Percentiles rank a stretch among this genome's conserved stretches.
Evolutionary conservation across 2,888 invertebrate species (phyloP).

Genomic region (Leptopilina drosophilae): DNA sequence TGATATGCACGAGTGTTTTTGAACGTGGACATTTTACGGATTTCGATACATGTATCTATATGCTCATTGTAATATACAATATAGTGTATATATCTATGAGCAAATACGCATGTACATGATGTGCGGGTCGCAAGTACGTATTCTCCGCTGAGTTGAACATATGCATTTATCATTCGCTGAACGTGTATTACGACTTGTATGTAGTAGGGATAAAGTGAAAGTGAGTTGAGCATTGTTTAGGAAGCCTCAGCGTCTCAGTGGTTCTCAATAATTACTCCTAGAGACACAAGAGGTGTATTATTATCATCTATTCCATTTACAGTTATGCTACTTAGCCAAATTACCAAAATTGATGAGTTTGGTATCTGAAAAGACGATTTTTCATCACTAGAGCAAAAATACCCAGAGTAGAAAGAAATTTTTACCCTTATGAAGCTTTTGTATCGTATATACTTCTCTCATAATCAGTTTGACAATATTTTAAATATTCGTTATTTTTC

Average conservation of each 20-base stretch:
- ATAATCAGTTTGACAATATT: no score
- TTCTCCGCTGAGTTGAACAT: slow-evolving; percentile 27
- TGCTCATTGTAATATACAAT: slow-evolving; percentile 8
- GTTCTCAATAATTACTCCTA: slow-evolving; percentile 64
- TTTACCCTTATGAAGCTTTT: no score
- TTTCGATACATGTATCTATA: slow-evolving; percentile 21
- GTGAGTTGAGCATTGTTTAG: slow-evolving; percentile 76
- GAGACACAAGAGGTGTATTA: neutral
- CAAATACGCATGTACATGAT: slow-evolving; percentile 13
- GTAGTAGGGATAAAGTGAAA: slow-evolving; percentile 74
- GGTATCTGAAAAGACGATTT: no score
- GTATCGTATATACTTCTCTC: no score
- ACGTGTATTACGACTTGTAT: slow-evolving; percentile 50
- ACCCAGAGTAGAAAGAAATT: no score
- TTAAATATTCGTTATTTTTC: no score
- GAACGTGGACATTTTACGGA: slow-evolving; percentile 22
- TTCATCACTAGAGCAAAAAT: no score
- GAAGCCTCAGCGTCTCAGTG: slow-evolving; percentile 74
- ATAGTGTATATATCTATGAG: slow-evolving; percentile 12
- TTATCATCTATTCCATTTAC: no score
- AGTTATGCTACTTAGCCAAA: no score
- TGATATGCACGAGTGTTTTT: slow-evolving; percentile 33
- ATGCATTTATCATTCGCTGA: slow-evolving; percentile 45
- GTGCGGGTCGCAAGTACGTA: slow-evolving; percentile 30
- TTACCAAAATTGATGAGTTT: no score